Evolutionary conservation across 2,888 invertebrate species (phyloP), one percentile per base, ranked within the genome.

Genomic region (Agriopis leucophaearia): DNA sequence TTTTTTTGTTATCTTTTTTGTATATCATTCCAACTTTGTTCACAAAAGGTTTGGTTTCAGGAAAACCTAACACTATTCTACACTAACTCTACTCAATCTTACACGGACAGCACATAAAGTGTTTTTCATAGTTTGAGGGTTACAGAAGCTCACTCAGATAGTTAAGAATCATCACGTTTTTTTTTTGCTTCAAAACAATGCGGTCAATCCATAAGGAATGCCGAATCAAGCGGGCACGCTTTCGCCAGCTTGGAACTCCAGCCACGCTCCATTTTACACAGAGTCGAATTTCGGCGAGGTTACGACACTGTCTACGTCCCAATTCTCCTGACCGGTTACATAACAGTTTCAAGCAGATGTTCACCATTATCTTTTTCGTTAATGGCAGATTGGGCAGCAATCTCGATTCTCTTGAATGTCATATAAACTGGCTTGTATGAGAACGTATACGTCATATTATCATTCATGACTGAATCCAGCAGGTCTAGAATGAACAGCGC

Each of bases 221-320:
- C 42, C 13, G 8, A 15, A 36, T 50, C 40, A 48, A 48, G 42
- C 42, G 10, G 45, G n/a, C 27, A 55, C 35, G 52, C 52, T 52
- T 52, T 52, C 50, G 8, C 42, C 38, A 35, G 38, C 12, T 35
- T 36, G 52, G 40, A 51, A 50, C 57, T 64, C 58, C 16, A 8
- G 42, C 44, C 63, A 58, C 69, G 74, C 71, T 76, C 61, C 52
- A 44, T 71, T 74, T 74, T 73, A 62, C 71, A 64, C 66, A 71
- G 61, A 64, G 70, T 70, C 71, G 64, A 61, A 68, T 69, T 70
- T 59, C 70, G 62, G 38, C 59, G 48, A 54, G 27, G 63, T 74
- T 71, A 64, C 71, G 70, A 67, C 69, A 71, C 56, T 59, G 56
- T 58, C 63, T 55, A 55, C 60, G 74, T 73, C 69, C 74, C 71